Evolutionary conservation across 2,797 vertebrate species (phyloP), one percentile per base, ranked within the genome.

Genomic region (Gallinago stenura): DNA sequence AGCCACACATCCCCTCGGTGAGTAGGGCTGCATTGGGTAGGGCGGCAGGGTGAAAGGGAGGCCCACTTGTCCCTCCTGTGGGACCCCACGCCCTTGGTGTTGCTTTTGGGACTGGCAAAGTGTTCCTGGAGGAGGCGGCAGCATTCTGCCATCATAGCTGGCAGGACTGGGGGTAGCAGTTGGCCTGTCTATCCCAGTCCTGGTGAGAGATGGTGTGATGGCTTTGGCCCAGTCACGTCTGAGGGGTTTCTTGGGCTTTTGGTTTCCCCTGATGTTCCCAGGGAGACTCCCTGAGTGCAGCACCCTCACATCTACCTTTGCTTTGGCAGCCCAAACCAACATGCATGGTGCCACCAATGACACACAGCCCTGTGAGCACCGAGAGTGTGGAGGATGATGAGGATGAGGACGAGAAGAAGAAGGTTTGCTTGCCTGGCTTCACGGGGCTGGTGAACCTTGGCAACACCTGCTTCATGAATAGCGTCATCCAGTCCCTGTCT

Each of bases 381-480:
- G 99, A 99, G 87, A 98, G 98, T 0, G 98, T 98, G 20, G 99
- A 99, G 89, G 98, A 98, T 1, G 99, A 99, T 56, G 99, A 99
- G 73, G 99, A 99, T 85, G 98, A 98, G 68, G 98, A 98, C 5
- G 97, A 97, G 64, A 99, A 99, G 97, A 99, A 99, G 98, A 99
- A 99, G 92, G 99, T 99, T 82, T 99, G 99, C 95, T 97, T 99
- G 51, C 99, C 99, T 0, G 99, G 99, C 54, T 99, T 99, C 97
- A 99, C 99, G 0, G 99, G 99, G 58, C 97, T 99, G 91, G 99
- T 99, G 80, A 99, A 99, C 96, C 98, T 99, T 14, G 99, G 99
- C 87, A 99, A 99, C 98, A 99, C 99, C 56, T 99, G 99, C 97
- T 99, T 99, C 97, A 99, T 99, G 99, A 99, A 99, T 98, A 99